Percentiles rank a stretch among this genome's conserved stretches.
Conservation (phyloP, 2,113 vertebrate genomes). For the Atlantisia rogersi region DNA sequence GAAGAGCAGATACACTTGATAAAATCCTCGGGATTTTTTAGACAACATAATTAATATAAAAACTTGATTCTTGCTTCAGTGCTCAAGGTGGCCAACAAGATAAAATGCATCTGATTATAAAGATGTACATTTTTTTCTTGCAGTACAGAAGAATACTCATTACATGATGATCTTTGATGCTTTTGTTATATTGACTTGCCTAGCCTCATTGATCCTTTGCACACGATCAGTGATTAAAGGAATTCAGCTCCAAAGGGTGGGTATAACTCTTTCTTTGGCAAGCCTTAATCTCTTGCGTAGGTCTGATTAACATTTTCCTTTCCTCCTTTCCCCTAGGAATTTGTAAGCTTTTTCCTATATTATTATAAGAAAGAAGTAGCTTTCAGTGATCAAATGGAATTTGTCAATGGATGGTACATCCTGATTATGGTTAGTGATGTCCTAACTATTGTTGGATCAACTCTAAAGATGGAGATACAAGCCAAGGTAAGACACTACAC, state of each 20-base stretch:
- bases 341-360: conserved; percentile 80
- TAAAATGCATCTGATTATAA: background rate
- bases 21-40: background rate
- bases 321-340: conserved; percentile 81
- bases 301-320: background rate
- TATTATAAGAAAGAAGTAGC: conserved; percentile 83
- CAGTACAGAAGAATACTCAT: conserved; percentile 88
- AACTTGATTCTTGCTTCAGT: background rate
- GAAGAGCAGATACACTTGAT: background rate
- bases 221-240: conserved; percentile 85
- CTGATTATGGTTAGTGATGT: conserved; percentile 89
- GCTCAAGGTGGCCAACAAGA: background rate
- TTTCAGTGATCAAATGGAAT: conserved; percentile 89
- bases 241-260: conserved; percentile 86
- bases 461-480: conserved; percentile 94
- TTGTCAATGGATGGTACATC: conserved; percentile 96
- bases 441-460: conserved; percentile 87
- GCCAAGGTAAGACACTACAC: conserved; percentile 81
- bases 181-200: conserved; percentile 86
- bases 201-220: conserved; percentile 87
- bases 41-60: background rate
- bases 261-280: conserved; percentile 40
- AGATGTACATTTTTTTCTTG: background rate
- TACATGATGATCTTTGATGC: conserved; percentile 87
- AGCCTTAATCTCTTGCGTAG: background rate